Conservation (phyloP, 2,113 vertebrate genomes). For the Festucalex cinctus region DNA sequence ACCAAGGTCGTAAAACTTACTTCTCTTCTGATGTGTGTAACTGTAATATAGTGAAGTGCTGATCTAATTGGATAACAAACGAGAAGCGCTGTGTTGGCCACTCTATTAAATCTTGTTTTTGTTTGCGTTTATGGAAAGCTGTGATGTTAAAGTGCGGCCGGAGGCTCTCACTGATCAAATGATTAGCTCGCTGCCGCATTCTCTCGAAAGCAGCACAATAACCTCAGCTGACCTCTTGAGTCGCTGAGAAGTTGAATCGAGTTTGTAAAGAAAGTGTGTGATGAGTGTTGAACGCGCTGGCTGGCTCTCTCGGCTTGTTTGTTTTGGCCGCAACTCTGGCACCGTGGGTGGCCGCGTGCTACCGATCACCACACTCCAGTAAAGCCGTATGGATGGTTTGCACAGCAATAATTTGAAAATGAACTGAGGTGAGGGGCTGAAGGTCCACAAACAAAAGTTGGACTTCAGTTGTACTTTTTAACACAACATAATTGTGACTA, state of each 20-base stretch:
- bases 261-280: not conserved
- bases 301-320: not conserved
- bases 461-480: too few relatives aligned
- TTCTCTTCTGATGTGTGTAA: not conserved
- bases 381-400: too few relatives aligned
- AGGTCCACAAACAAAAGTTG: too few relatives aligned
- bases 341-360: not conserved
- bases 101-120: not conserved
- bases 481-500: too few relatives aligned
- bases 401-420: too few relatives aligned
- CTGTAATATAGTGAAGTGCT: not conserved
- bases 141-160: not conserved
- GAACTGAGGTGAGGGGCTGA: too few relatives aligned
- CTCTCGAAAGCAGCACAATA: not conserved
- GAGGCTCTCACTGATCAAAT: not conserved
- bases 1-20: not conserved
- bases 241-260: not conserved
- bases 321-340: not conserved
- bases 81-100: not conserved
- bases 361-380: too few relatives aligned
- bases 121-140: not conserved
- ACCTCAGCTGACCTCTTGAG: not conserved
- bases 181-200: not conserved
- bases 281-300: not conserved
- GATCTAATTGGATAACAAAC: not conserved